Percentiles rank a stretch among this genome's conserved stretches.
Conservation (phyloP, 35 echinoderm and acorn worm genomes). For the Amphiura filiformis region DNA sequence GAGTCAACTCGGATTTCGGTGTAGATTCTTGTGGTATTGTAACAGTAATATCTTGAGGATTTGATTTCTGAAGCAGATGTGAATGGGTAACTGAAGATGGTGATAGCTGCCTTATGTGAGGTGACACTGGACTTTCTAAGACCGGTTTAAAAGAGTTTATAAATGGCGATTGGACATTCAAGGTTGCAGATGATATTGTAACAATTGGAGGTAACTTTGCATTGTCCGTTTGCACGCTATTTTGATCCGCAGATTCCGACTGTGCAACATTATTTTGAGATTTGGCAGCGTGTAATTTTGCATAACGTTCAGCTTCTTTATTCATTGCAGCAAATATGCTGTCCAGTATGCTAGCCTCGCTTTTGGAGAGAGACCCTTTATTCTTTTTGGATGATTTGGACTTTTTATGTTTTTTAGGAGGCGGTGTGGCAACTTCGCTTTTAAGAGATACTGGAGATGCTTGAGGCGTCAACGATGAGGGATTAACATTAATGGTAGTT, state of each 20-base stretch:
- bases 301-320: background rate
- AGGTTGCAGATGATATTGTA: too few relatives aligned
- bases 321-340: background rate
- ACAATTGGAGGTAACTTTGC: too few relatives aligned
- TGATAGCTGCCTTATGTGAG: too few relatives aligned
- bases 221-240: too few relatives aligned
- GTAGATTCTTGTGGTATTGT: background rate
- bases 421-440: background rate
- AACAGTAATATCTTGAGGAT: too few relatives aligned
- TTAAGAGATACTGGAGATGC: background rate
- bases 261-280: background rate
- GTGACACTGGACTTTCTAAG: too few relatives aligned
- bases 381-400: conserved; percentile 23
- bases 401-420: conserved; percentile 8
- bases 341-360: background rate
- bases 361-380: background rate
- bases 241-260: too few relatives aligned
- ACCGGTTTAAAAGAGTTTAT: too few relatives aligned
- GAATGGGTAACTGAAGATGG: too few relatives aligned
- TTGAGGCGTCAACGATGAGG: background rate
- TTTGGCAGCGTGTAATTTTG: background rate
- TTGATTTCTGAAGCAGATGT: too few relatives aligned
- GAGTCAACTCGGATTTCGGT: background rate
- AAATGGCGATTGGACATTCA: too few relatives aligned
- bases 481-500: background rate